phyloP scores from a whole-genome alignment of 2,797 vertebrate species.

The Pantherophis vulpinus region DNA sequence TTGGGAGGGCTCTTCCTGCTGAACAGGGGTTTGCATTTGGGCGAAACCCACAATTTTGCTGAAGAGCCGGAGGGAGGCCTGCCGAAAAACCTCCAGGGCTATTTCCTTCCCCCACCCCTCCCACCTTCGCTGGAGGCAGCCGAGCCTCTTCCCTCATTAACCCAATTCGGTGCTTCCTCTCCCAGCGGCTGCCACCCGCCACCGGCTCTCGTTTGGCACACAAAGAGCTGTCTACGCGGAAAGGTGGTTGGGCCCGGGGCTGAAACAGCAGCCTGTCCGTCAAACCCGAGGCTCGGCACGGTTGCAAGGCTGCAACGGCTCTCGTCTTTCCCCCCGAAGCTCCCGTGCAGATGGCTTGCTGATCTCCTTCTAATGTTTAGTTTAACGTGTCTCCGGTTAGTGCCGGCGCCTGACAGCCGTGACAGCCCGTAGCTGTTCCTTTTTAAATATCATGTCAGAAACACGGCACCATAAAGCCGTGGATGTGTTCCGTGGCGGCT shows the following conservation, averaged over 20 bases:
- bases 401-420: slow-evolving; percentile 79
- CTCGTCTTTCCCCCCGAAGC: slow-evolving; percentile 60
- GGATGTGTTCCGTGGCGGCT: slow-evolving; percentile 77
- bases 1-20: not conserved
- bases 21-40: slow-evolving; percentile 37
- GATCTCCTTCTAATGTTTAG: slow-evolving; percentile 76
- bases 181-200: slow-evolving; percentile 65
- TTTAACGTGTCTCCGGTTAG: slow-evolving; percentile 78
- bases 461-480: slow-evolving; percentile 66
- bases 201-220: slow-evolving; percentile 56
- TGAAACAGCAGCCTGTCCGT: slow-evolving; percentile 60
- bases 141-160: slow-evolving; percentile 68
- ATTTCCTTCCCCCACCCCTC: too few relatives aligned
- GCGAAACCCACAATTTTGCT: slow-evolving; percentile 42
- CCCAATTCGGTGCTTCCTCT: slow-evolving; percentile 58
- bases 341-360: slow-evolving; percentile 71
- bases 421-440: slow-evolving; percentile 88
- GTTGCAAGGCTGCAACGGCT: slow-evolving; percentile 55
- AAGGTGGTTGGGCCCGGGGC: slow-evolving; percentile 59
- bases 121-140: slow-evolving; percentile 61
- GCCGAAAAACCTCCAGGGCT: slow-evolving; percentile 46
- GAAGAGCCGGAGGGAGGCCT: slow-evolving; percentile 45
- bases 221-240: slow-evolving; percentile 67
- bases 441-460: slow-evolving; percentile 90
- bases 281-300: slow-evolving; percentile 53